A percentile compares a stretch with the other conserved stretches of the same genome.
These are phyloP conservation scores for Lutjanus campechanus DNA, from an alignment of 2,797 vertebrate genomes.

Conservation along the genomic window DNA sequence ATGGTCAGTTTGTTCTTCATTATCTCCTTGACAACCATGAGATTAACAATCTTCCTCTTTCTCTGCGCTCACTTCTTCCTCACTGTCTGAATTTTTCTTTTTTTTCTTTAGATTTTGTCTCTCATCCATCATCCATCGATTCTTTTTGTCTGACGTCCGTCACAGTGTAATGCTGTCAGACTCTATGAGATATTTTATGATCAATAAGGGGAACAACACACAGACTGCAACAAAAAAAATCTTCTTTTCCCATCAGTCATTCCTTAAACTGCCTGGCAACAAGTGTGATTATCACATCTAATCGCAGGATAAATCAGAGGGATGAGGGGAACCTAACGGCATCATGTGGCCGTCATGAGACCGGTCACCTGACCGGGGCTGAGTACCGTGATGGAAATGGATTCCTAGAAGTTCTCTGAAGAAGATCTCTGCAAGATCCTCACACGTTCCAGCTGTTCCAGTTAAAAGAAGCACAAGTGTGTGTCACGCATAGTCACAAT, in stretches of 20 bases:
- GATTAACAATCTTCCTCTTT: slow-evolving; percentile 16
- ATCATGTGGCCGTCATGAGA: slow-evolving; percentile 68
- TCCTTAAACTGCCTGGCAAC: slow-evolving; percentile 5
- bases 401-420: slow-evolving; percentile 27
- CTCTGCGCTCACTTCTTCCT: not conserved
- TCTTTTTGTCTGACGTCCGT: not conserved
- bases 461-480: not conserved
- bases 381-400: not conserved
- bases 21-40: slow-evolving; percentile 45
- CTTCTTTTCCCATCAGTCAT: not conserved
- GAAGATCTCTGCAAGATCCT: slow-evolving; percentile 3
- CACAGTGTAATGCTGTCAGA: not conserved
- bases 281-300: slow-evolving; percentile 11
- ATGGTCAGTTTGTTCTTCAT: slow-evolving; percentile 56
- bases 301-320: slow-evolving; percentile 16
- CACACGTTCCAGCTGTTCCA: not conserved
- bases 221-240: not conserved
- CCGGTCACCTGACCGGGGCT: slow-evolving; percentile 53
- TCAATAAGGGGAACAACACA: not conserved
- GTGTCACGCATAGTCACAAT: slow-evolving; percentile 1
- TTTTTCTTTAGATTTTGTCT: not conserved
- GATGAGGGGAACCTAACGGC: slow-evolving; percentile 13
- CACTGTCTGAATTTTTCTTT: not conserved
- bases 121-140: not conserved
- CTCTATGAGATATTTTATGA: not conserved